These are phyloP conservation scores for Nemopilema nomurai DNA, from an alignment of 30 jellyfish, hydroid and myxozoan species.

Conservation along the genomic window DNA sequence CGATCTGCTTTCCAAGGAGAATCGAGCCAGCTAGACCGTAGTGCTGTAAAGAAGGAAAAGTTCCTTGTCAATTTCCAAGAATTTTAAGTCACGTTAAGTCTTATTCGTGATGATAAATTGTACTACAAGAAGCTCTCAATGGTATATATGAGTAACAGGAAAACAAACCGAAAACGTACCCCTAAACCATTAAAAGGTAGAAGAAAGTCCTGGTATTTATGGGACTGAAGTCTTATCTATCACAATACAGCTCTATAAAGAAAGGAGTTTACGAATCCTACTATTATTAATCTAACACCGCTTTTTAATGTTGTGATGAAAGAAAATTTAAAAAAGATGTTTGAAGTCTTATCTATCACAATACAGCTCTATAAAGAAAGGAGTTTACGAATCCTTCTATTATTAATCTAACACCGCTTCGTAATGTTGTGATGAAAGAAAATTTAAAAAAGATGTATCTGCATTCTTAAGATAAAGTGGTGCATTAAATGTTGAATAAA, in stretches of 20 bases:
- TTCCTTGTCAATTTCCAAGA: background rate
- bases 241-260: too few relatives aligned
- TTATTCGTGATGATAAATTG: too few relatives aligned
- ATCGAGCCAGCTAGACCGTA: constrained; percentile 90
- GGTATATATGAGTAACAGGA: too few relatives aligned
- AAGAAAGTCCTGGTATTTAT: too few relatives aligned
- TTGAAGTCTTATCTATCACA: too few relatives aligned
- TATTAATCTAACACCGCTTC: background rate
- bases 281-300: background rate
- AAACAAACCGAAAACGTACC: too few relatives aligned
- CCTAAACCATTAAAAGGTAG: too few relatives aligned
- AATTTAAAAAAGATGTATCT: background rate
- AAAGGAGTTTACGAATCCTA: too few relatives aligned
- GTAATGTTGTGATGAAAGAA: background rate
- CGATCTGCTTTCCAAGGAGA: constrained; percentile 89
- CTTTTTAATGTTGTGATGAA: background rate
- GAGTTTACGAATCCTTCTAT: too few relatives aligned
- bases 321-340: background rate
- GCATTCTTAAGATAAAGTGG: background rate
- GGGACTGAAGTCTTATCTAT: too few relatives aligned
- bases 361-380: too few relatives aligned
- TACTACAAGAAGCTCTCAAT: background rate
- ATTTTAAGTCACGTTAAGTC: too few relatives aligned
- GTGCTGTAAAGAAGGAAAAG: constrained; percentile 62
- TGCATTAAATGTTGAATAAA: background rate